phyloP scores from a whole-genome alignment of 2,113 vertebrate genomes.

The Catharus minimus region DNA sequence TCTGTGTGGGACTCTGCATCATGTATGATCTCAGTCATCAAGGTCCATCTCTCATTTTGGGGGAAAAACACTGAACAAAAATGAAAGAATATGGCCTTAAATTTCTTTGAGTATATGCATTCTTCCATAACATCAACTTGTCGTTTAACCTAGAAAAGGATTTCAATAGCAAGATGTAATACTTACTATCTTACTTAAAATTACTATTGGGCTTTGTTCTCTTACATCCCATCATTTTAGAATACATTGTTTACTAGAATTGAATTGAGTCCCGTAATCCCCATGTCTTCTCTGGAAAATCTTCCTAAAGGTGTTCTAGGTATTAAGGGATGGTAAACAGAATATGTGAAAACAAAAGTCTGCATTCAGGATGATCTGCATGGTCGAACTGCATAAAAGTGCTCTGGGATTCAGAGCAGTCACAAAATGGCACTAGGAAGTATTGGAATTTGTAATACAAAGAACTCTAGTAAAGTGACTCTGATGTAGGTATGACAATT shows the following conservation, averaged over 20 bases:
- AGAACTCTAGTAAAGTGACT: not conserved
- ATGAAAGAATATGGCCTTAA: not conserved
- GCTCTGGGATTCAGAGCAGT: not conserved
- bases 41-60: not conserved
- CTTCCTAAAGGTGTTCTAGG: not conserved
- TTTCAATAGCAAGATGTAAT: not conserved
- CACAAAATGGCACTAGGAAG: not conserved
- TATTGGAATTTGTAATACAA: not conserved
- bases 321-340: not conserved
- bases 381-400: not conserved
- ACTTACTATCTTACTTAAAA: not conserved
- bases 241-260: not conserved
- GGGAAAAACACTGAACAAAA: not conserved
- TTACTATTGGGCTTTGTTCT: not conserved
- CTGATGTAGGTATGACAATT: not conserved
- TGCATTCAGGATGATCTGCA: not conserved
- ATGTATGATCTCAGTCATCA: not conserved
- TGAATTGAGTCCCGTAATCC: not conserved
- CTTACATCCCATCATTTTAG: not conserved
- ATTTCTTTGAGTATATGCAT: not conserved
- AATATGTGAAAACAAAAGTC: not conserved
- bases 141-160: not conserved
- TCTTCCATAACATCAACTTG: not conserved
- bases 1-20: not conserved
- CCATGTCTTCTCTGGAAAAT: not conserved